These are phyloP conservation scores for Ormyrus pomaceus DNA, from an alignment of 2,888 invertebrate species.

Conservation along the genomic window DNA sequence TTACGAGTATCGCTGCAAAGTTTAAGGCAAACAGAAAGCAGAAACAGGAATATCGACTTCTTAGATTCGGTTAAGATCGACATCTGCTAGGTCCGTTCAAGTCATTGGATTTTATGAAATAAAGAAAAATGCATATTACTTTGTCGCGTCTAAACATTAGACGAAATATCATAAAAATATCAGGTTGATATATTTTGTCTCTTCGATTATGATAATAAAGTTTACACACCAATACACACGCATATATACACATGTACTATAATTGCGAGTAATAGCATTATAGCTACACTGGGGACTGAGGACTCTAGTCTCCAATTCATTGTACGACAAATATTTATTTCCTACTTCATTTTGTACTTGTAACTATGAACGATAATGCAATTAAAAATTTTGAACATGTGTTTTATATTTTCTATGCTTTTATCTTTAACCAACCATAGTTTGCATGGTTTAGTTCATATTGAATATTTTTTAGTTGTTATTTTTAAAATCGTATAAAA, in stretches of 20 bases:
- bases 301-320: constrained; percentile 69
- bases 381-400: constrained; percentile 66
- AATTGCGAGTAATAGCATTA: constrained; percentile 49
- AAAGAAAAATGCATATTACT: constrained; percentile 18
- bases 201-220: constrained; percentile 47
- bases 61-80: constrained; percentile 50
- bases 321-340: constrained; percentile 71
- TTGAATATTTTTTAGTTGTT: not conserved
- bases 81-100: constrained; percentile 33
- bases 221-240: constrained; percentile 20
- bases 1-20: constrained; percentile 29
- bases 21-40: constrained; percentile 20
- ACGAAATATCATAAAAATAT: constrained; percentile 36
- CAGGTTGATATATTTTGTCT: constrained; percentile 43
- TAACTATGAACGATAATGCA: constrained; percentile 68
- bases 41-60: constrained; percentile 10
- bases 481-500: not conserved
- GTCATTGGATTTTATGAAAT: constrained; percentile 27
- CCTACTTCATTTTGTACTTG: constrained; percentile 72
- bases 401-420: constrained; percentile 69
- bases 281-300: constrained; percentile 64
- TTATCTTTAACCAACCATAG: constrained; percentile 66
- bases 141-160: constrained; percentile 15
- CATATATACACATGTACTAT: constrained; percentile 45
- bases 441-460: not conserved